Percentiles rank a stretch among this genome's conserved stretches.
Conservation (phyloP, 2,888 invertebrate genomes). For the Aproaerema taeniolella region DNA sequence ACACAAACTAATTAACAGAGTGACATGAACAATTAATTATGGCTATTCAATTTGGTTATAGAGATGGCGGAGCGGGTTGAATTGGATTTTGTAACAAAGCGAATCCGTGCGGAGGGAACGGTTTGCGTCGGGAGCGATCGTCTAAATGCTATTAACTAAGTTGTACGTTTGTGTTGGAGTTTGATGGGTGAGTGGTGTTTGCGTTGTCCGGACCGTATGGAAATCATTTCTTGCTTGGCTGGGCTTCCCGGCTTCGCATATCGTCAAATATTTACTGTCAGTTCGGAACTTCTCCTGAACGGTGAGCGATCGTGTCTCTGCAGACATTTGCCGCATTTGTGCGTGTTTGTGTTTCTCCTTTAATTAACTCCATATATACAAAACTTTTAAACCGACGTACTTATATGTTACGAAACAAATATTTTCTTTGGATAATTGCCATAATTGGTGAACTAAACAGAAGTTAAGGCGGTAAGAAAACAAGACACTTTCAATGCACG, state of each 20-base stretch:
- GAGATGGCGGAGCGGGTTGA: slow-evolving; percentile 15
- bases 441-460: slow-evolving; percentile 1
- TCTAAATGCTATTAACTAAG: slow-evolving; percentile 69
- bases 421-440: not conserved
- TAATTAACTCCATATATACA: slow-evolving; percentile 32
- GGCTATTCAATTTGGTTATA: slow-evolving; percentile 18
- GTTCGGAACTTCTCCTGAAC: slow-evolving; percentile 41
- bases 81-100: slow-evolving; percentile 37
- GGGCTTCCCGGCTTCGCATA: slow-evolving; percentile 59
- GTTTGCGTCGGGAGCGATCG: slow-evolving; percentile 45
- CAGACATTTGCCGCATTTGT: slow-evolving; percentile 47
- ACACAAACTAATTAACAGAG: slow-evolving; percentile 20
- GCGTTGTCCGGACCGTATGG: slow-evolving; percentile 59
- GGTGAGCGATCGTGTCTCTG: slow-evolving; percentile 53
- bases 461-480: slow-evolving; percentile 2
- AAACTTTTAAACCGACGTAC: slow-evolving; percentile 2
- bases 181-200: slow-evolving; percentile 67
- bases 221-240: slow-evolving; percentile 68
- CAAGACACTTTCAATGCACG: slow-evolving; percentile 4
- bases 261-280: slow-evolving; percentile 65
- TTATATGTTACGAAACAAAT: slow-evolving; percentile 1
- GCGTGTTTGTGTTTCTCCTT: slow-evolving; percentile 36
- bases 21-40: slow-evolving; percentile 19
- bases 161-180: slow-evolving; percentile 65
- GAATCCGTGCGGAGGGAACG: slow-evolving; percentile 37